Evolutionary conservation across 2,888 invertebrate genomes (phyloP).

Genomic region (Phaonia tiefii): DNA sequence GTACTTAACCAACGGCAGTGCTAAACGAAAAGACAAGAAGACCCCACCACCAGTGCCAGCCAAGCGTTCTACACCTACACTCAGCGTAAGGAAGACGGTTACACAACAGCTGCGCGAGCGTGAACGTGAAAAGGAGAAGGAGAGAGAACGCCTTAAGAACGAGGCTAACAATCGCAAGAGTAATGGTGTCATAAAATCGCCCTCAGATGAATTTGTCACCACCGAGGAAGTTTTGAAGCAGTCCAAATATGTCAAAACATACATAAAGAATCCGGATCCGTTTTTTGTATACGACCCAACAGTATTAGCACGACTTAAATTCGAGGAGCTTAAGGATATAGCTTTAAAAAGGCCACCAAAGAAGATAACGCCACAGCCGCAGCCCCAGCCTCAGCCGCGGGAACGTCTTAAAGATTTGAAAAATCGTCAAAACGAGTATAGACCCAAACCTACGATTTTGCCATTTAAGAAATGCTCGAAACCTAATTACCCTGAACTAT

Average conservation of each 20-base stretch:
- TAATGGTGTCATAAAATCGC: conserved; percentile 64
- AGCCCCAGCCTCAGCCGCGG: conserved; percentile 69
- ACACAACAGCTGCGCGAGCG: conserved; percentile 73
- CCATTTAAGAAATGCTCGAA: conserved; percentile 79
- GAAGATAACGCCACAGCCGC: conserved; percentile 65
- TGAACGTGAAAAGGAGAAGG: conserved; percentile 71
- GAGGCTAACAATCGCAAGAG: conserved; percentile 69
- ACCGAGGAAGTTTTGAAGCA: conserved; percentile 80
- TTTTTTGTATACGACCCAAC: conserved; percentile 80
- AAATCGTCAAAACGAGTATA: conserved; percentile 63
- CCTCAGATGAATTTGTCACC: conserved; percentile 76
- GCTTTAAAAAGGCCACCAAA: conserved; percentile 72
- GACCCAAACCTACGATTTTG: conserved; percentile 70
- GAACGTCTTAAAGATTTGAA: conserved; percentile 72
- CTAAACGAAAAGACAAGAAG: conserved; percentile 69
- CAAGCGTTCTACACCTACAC: conserved; percentile 75
- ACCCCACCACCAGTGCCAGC: conserved; percentile 76
- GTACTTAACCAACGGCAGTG: conserved; percentile 49
- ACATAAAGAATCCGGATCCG: conserved; percentile 80
- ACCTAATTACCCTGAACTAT: conserved; percentile 79
- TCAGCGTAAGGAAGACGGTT: conserved; percentile 74
- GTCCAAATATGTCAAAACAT: conserved; percentile 80
- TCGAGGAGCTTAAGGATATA: conserved; percentile 76
- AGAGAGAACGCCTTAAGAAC: conserved; percentile 71
- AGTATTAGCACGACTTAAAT: conserved; percentile 77